Conservation (phyloP, 2,888 invertebrate genomes). For the Sarcophaga variegata region DNA sequence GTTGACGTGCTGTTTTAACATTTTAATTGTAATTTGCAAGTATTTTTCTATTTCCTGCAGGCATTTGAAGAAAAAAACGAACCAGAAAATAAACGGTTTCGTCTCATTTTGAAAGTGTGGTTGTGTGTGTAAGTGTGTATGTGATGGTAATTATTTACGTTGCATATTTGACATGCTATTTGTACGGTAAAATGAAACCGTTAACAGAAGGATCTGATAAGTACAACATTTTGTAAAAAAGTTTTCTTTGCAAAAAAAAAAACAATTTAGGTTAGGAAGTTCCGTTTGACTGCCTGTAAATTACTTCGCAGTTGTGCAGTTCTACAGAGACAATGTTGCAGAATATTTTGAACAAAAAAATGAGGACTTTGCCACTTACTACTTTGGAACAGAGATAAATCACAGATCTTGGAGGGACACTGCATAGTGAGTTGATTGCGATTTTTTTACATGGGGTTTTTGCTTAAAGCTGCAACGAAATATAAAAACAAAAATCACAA, state of each 20-base stretch:
- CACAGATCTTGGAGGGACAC: constrained; percentile 9
- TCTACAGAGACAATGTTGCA: neutral
- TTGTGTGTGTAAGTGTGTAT: neutral
- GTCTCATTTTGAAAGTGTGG: neutral
- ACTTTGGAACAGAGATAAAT: constrained; percentile 2
- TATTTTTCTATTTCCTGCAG: constrained; percentile 41
- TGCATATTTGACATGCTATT: constrained; percentile 23
- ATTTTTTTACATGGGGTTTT: neutral
- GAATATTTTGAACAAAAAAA: neutral
- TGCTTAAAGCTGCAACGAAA: constrained; percentile 3
- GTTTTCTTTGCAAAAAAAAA: no score
- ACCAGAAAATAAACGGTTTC: constrained; percentile 16
- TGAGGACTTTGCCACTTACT: neutral
- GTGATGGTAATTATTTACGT: constrained; percentile 30
- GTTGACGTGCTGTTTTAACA: constrained; percentile 59
- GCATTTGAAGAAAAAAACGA: constrained; percentile 19
- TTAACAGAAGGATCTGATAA: neutral
- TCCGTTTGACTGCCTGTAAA: no score
- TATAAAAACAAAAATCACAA: neutral
- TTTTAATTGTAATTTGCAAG: constrained; percentile 59
- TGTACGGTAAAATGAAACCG: neutral
- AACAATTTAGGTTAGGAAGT: no score
- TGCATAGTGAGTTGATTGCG: constrained; percentile 1
- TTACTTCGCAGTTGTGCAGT: neutral
- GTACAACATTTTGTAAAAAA: no score